Percentiles rank a stretch among this genome's conserved stretches.
Conservation (phyloP, 2,888 invertebrate species). For the Eledone cirrhosa region DNA sequence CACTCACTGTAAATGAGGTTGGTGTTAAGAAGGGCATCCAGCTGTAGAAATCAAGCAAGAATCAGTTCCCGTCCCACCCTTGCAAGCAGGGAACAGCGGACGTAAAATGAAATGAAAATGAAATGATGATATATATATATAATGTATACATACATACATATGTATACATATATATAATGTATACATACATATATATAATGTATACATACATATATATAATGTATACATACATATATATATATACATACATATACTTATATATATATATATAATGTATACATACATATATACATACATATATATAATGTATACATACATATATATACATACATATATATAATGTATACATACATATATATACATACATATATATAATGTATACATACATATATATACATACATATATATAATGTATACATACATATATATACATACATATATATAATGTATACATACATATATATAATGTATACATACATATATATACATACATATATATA, state of each 20-base stretch:
- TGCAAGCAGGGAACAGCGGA: too few relatives aligned
- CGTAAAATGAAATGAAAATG: too few relatives aligned
- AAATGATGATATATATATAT: too few relatives aligned
- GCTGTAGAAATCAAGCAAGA: too few relatives aligned
- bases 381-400: not conserved
- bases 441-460: not conserved
- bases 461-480: not conserved
- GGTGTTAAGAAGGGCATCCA: too few relatives aligned
- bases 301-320: not conserved
- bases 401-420: not conserved
- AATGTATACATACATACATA: not conserved
- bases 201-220: slow-evolving; percentile 2
- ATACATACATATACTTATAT: not conserved
- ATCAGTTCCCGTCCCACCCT: too few relatives aligned
- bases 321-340: not conserved
- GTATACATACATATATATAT: slow-evolving; percentile 2
- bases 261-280: not conserved
- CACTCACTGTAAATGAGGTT: too few relatives aligned
- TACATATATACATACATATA: not conserved
- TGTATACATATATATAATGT: not conserved
- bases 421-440: not conserved
- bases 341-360: not conserved
- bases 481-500: not conserved
- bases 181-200: not conserved
- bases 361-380: not conserved